Evolutionary conservation across 2,888 invertebrate genomes (phyloP), one percentile per base, ranked within the genome.

Genomic region (Cactoblastis cactorum): DNA sequence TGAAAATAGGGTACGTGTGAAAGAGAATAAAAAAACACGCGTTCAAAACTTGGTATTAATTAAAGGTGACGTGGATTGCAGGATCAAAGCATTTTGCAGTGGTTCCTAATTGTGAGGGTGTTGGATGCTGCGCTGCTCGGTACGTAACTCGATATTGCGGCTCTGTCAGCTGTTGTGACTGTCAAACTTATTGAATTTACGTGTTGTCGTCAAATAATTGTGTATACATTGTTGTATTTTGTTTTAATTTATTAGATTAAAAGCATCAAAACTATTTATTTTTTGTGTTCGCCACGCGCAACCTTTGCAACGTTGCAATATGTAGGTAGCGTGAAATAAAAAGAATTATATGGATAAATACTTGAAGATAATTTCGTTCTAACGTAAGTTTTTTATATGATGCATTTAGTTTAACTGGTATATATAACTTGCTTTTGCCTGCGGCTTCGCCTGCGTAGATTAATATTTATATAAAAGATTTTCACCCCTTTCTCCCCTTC

Each of bases 1-100:
- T 65, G 53, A 65, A 63, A 66, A 61, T 61, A 68, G 66, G 71
- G 65, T 57, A 67, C 62, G 77, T 74, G 76, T 61, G 77, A 80
- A 67, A 69, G 75, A 62, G 69, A 65, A 64, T 37, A 45, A 54
- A 57, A 57, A 65, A 62, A 65, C 67, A 64, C 67, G 18, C 54
- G 34, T 51, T 47, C 28, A 45, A 48, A 53, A 49, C 54, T 67
- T 62, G 72, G 71, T 72, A 71, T 71, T 71, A 67, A 65, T 67
- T 62, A 72, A 69, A 61, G 62, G 65, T 64, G 67, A 63, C 69
- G 61, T 57, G 63, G 52, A 62, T 63, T 64, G 73, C 60, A 64
- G 63, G 66, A 69, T 69, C 63, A 58, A 69, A 65, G 65, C 55
- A 55, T 64, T 61, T 58, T 64, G 45, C 58, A 71, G 69, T 71